phyloP scores from a whole-genome alignment of 2,113 vertebrate genomes.

The Syngnathus typhle region DNA sequence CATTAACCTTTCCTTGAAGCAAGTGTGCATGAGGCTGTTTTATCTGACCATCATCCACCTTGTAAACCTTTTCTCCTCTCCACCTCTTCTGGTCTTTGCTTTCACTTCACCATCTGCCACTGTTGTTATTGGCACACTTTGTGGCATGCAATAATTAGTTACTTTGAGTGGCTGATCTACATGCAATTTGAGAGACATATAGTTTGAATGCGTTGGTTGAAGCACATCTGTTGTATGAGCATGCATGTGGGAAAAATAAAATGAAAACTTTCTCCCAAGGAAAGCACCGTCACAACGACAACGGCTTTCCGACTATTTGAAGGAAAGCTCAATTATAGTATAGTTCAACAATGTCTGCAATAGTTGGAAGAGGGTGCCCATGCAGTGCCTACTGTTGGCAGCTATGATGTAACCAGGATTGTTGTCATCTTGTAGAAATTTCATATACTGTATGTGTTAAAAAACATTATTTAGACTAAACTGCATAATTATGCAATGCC shows the following conservation, averaged over 20 bases:
- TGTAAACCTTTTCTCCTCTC: constrained; percentile 44
- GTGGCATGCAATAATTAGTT: background rate
- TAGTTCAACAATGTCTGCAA: background rate
- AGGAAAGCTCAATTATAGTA: background rate
- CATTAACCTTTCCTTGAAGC: constrained; percentile 68
- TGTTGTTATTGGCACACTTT: background rate
- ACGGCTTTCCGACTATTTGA: too few species aligned
- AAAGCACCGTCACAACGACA: too few species aligned
- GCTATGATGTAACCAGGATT: background rate
- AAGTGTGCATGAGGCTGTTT: constrained; percentile 52
- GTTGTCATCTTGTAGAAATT: background rate
- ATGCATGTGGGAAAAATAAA: background rate
- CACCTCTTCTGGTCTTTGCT: constrained; percentile 14
- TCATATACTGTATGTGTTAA: background rate
- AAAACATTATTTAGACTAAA: background rate
- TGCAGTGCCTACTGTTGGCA: background rate
- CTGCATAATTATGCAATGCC: background rate
- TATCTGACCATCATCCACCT: constrained; percentile 58
- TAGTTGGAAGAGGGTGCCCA: background rate
- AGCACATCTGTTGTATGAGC: too few species aligned
- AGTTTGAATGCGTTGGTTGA: background rate
- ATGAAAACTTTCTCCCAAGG: background rate
- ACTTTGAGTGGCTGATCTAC: background rate
- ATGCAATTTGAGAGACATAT: background rate
- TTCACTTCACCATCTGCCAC: constrained; percentile 14